phyloP scores from a whole-genome alignment of 2,113 vertebrate species.

The Crypturellus undulatus region DNA sequence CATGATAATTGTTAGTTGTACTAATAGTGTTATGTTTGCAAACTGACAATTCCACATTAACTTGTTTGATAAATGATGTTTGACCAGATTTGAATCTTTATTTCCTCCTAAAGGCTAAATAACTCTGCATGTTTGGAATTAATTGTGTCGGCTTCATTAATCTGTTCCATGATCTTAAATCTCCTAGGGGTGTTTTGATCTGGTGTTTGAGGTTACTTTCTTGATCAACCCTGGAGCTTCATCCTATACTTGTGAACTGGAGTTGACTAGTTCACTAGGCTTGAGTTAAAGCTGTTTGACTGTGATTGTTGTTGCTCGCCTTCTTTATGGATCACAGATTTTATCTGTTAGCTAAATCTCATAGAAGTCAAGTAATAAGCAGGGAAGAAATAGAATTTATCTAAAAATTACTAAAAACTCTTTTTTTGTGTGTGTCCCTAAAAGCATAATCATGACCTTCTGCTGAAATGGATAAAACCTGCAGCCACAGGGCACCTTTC shows the following conservation, averaged over 20 bases:
- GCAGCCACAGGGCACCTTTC: conserved; percentile 43
- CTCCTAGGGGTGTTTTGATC: conserved; percentile 36
- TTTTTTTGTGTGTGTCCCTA: conserved; percentile 28
- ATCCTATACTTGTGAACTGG: conserved; percentile 69
- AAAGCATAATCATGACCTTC: conserved; percentile 58
- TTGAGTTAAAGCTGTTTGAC: conserved; percentile 67
- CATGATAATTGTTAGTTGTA: not conserved
- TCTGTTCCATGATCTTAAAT: conserved; percentile 42
- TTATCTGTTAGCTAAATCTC: conserved; percentile 62
- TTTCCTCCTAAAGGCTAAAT: conserved; percentile 55
- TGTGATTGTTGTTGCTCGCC: conserved; percentile 63
- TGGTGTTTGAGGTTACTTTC: conserved; percentile 40
- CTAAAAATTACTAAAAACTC: conserved; percentile 44
- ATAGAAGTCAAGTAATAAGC: conserved; percentile 77
- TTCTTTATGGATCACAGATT: conserved; percentile 83
- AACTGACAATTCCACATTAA: conserved; percentile 7
- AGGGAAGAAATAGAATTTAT: conserved; percentile 3
- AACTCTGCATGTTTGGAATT: conserved; percentile 51
- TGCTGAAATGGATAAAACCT: conserved; percentile 13
- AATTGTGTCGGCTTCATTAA: conserved; percentile 68
- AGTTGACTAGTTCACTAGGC: conserved; percentile 72
- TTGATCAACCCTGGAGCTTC: conserved; percentile 27
- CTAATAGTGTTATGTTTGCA: not conserved
- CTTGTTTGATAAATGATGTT: conserved; percentile 22
- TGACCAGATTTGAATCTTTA: conserved; percentile 34